Conservation (phyloP, 2,888 invertebrate species). For the Physocephala rufipes region DNA sequence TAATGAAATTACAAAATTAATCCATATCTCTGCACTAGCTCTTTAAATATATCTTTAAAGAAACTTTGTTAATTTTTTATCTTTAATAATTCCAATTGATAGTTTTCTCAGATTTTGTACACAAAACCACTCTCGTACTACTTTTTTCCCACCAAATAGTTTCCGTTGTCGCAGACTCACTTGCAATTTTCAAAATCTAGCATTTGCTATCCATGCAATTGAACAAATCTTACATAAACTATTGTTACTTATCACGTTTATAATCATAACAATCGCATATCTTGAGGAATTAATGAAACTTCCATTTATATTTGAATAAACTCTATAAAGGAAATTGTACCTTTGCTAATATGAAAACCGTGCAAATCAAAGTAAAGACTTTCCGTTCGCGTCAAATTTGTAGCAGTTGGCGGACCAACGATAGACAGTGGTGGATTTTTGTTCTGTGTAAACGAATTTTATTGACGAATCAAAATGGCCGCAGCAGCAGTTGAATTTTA, state of each 20-base stretch:
- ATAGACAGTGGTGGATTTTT: conserved; percentile 40
- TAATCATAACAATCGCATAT: conserved; percentile 12
- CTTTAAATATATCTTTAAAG: too few relatives aligned
- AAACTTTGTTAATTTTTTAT: too few relatives aligned
- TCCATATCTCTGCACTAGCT: too few relatives aligned
- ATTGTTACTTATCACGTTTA: background rate
- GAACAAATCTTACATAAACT: conserved; percentile 9
- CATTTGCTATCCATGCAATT: background rate
- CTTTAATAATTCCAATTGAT: too few relatives aligned
- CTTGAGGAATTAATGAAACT: background rate
- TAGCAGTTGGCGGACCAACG: conserved; percentile 49
- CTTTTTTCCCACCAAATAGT: background rate
- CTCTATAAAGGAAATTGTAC: conserved; percentile 15
- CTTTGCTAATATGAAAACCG: conserved; percentile 44
- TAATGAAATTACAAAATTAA: too few relatives aligned
- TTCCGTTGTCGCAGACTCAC: background rate
- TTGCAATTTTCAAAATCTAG: background rate
- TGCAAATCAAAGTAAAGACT: conserved; percentile 50
- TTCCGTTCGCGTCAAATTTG: conserved; percentile 53
- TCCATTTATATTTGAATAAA: conserved; percentile 30
- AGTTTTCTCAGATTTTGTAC: background rate
- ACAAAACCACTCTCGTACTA: background rate
- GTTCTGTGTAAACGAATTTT: conserved; percentile 36
- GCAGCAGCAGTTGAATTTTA: conserved; percentile 44
- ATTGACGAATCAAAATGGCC: conserved; percentile 52